Base-by-base conservation (phyloP, 2,888 invertebrate species). In the Polietes domitor region DNA sequence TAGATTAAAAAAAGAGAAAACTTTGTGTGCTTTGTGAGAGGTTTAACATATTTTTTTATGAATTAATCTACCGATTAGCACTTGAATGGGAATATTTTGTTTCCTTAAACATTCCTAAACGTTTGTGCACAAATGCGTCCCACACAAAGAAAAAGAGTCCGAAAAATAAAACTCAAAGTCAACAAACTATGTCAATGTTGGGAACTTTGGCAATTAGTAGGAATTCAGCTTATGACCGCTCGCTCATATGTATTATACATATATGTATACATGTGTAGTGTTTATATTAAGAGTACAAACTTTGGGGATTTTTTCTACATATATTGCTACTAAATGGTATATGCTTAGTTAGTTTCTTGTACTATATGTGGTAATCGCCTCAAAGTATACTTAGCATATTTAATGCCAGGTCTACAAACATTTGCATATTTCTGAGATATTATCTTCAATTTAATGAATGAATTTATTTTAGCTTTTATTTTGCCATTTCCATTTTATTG, bases 181-280 rank as follows among this genome's bases (percentile, higher is more conserved):
- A 63, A 28, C 32, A 24, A 63, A 53, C 53, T 21, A 26, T 24
- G 58, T 58, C 15, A 3, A 26, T 58, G 24, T 58, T 24, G 26
- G 26, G 12, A 58, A 58, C 26, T 58, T 58, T 58, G 58, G 26
- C 58, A 58, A 58, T 58, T 58, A 24, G 58, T 26, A 9, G 26
- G 19, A 7, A 58, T 58, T 24, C 7, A 24, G 24, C 58, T 24
- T 58, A 26, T 24, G 24, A 15, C 21, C 24, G 26, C 1, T 9
- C 26, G 2, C 26, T 53, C n/a, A n/a, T n/a, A n/a, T 3, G 21
- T 5, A 50, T 50, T 50, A 50, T 5, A n/a, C n/a, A 50, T 6
- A 53, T 21, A 21, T 50, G 17, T 50, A 1, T 32, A 32, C 7
- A 32, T 7, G 3, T 7, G 32, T 50, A 50, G n/a, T 6, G 50